Evolutionary conservation across 2,113 vertebrate genomes (phyloP).

Genomic region (Xenotilapia caudafasciata): DNA sequence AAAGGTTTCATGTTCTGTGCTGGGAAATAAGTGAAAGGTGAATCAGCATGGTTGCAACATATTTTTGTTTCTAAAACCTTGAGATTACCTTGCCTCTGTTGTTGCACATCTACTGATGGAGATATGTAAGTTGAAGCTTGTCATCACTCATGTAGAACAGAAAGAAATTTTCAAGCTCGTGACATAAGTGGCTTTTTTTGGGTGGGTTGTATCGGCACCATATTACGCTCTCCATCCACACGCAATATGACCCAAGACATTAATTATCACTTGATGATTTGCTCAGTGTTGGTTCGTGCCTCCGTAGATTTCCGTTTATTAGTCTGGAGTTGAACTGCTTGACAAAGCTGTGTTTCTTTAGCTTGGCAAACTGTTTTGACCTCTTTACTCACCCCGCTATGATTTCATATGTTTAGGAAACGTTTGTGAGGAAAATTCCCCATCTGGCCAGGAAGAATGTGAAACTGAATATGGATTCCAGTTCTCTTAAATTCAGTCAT

Average conservation of each 20-base stretch:
- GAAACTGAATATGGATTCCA: slow-evolving; percentile 59
- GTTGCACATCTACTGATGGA: neutral
- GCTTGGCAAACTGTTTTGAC: slow-evolving; percentile 26
- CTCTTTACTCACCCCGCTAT: slow-evolving; percentile 17
- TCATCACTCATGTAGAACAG: neutral
- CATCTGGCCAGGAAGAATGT: slow-evolving; percentile 50
- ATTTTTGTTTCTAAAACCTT: neutral
- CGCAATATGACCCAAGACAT: neutral
- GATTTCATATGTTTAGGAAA: slow-evolving; percentile 60
- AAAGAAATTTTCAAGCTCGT: neutral
- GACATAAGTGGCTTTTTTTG: neutral
- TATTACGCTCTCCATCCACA: slow-evolving; percentile 1
- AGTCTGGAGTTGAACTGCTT: neutral
- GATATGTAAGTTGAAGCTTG: neutral
- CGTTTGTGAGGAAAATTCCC: slow-evolving; percentile 42
- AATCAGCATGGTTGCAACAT: neutral
- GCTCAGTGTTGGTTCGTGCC: neutral
- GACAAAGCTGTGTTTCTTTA: slow-evolving; percentile 23
- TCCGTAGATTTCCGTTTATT: slow-evolving; percentile 17
- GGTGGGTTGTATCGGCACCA: neutral
- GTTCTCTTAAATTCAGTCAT: slow-evolving; percentile 48
- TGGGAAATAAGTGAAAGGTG: neutral
- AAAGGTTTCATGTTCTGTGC: neutral
- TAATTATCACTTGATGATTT: neutral
- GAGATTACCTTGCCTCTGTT: neutral